Conservation (phyloP, 2,888 invertebrate species). For the Chrysomela aeneicollis region DNA sequence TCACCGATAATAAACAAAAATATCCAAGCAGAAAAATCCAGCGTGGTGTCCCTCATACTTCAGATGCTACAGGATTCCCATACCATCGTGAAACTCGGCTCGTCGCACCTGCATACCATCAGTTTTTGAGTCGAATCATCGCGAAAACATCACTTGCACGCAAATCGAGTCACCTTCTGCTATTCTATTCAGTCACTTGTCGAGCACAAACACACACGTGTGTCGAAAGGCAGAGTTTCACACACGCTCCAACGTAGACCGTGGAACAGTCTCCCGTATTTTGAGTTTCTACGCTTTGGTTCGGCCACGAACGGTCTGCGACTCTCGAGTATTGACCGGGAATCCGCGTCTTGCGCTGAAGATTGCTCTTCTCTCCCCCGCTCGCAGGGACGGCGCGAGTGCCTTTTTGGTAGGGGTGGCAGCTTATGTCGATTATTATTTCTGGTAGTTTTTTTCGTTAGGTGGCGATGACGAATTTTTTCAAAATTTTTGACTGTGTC, state of each 20-base stretch:
- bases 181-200: neutral
- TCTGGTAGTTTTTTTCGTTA: no score
- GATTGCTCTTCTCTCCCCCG: constrained; percentile 36
- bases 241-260: constrained; percentile 8
- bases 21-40: constrained; percentile 46
- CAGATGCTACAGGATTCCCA: constrained; percentile 16
- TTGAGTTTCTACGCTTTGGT: constrained; percentile 17
- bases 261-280: constrained; percentile 19
- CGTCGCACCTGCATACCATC: constrained; percentile 9
- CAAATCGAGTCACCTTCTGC: neutral
- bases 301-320: constrained; percentile 12
- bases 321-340: constrained; percentile 45
- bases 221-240: neutral
- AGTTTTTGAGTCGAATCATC: constrained; percentile 18
- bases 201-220: constrained; percentile 14
- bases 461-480: no score
- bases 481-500: no score
- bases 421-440: no score
- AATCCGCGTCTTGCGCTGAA: constrained; percentile 44
- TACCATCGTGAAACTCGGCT: constrained; percentile 10
- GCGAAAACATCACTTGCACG: neutral
- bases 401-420: constrained; percentile 19
- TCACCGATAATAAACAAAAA: constrained; percentile 49
- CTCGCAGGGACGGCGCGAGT: constrained; percentile 35
- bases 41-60: constrained; percentile 17